Base-by-base conservation (phyloP, 2,797 vertebrate species). In the Pseudotriccus pelzelni region DNA sequence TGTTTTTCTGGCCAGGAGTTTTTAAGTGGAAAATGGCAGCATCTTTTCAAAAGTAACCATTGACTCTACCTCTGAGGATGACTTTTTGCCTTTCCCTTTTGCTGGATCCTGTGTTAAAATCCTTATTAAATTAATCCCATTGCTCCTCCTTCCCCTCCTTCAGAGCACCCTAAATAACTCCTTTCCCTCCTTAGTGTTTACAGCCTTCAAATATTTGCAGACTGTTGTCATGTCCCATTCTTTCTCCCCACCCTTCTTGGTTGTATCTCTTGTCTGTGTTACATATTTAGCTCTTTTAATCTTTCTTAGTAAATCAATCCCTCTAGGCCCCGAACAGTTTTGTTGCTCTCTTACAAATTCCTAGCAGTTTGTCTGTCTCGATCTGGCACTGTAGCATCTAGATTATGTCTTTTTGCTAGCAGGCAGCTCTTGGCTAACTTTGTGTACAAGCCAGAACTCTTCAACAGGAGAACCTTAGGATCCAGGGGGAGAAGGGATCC, bases 211-310 rank as follows among this genome's bases (percentile, higher is more conserved):
- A 96, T 97, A 93, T 77, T 96, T 96, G 90, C 86, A 93, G 89
- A 19, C 93, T 96, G 95, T 94, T 96, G 93, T 96, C 91, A 94
- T 94, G 94, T 84, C 79, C 81, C 66, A 84, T 96, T 95, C 90
- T 94, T 94, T 74, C 28, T 95, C 95, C 78, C 92, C 90, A 90
- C 92, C 91, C 92, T 94, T 89, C 77, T 94, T 93, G 79, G 89
- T 94, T 94, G 67, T 89, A 94, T 94, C 94, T 96, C 90, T 91
- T 88, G 90, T 90, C 93, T 93, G 8, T 67, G 83, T 84, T 93
- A 93, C 92, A 70, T 93, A 96, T 96, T 93, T 97, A 96, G 96
- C 74, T 96, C 89, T 96, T 96, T 94, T 95, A 96, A 96, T 96
- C 92, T 96, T 96, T 63, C 92, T 87, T 84, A 73, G 89, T 96